Base-by-base conservation (phyloP, 1,140 invertebrate species). In the Adelges cooleyi region DNA sequence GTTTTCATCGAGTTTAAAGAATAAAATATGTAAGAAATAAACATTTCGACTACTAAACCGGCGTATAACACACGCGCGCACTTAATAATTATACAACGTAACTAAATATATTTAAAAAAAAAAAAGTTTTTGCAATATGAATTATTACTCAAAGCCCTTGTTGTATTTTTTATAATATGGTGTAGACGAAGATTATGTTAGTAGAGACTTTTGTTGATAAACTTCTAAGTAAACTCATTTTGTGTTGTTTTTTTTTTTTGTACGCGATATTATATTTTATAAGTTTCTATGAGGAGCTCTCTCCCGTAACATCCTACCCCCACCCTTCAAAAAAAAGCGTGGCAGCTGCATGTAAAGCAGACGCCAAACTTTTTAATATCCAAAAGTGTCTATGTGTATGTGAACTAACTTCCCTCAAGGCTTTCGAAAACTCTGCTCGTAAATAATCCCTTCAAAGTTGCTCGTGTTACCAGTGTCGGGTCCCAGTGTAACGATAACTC, bases 371-470 rank as follows among this genome's bases (percentile, higher is more conserved):
- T 62, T 62, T 62, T 62, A 62, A 62, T 62, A 62, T 46, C 56
- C 25, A 48, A 29, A 62, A 62, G 25, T 46, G 17, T 48, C 23
- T 44, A 23, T 44, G 38, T 46, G 27, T 29, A 46, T 59, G 42
- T 59, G 40, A 46, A 25, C 42, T 42, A 59, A 38, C 23, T 46
- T 62, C 56, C 56, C 56, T 62, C 56, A 62, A 62, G 56, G 56
- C 56, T 62, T 42, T 62, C 56, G 25, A 48, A 62, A 62, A 62
- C 56, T 62, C 23, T 1, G 56, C 40, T 33, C 56, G 9, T 62
- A 62, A 62, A 62, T 62, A 62, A 62, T 62, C 25, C 56, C 42
- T 62, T 62, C 56, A 62, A 62, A 62, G 56, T 62, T 48, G 27
- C 2, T 5, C 40, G 38, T 38, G 56, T 62, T 29, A 25, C 56